phyloP scores from a whole-genome alignment of 2,113 vertebrate species.

The Callopanchax toddi region DNA sequence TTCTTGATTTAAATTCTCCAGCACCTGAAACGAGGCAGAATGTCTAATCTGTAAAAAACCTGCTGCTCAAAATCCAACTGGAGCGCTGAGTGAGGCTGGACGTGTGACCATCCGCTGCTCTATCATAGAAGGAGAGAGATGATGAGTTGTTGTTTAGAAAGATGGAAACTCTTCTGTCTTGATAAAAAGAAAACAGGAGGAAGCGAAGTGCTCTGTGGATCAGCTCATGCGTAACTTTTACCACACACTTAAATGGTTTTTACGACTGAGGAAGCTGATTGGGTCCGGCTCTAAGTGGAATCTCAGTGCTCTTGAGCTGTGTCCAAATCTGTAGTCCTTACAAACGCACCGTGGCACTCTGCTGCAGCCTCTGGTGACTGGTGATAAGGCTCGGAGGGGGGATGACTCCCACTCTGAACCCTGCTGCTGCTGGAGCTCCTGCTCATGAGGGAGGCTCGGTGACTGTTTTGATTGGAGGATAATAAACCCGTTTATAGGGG shows the following conservation, averaged over 20 bases:
- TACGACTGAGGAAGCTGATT: slow-evolving; percentile 19
- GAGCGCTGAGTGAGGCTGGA: no score
- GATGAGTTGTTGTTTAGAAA: no score
- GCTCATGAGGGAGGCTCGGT: slow-evolving; percentile 58
- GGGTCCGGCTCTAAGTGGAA: slow-evolving; percentile 17
- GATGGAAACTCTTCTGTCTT: slow-evolving; percentile 12
- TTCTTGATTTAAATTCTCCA: no score
- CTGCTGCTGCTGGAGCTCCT: slow-evolving; percentile 18
- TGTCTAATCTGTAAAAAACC: no score
- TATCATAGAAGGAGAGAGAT: no score
- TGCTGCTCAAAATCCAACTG: no score
- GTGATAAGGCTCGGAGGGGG: slow-evolving; percentile 62
- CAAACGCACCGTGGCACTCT: slow-evolving; percentile 47
- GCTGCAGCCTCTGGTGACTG: slow-evolving; percentile 60
- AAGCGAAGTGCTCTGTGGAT: not conserved
- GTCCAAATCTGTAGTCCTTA: slow-evolving; percentile 50
- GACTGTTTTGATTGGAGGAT: slow-evolving; percentile 71
- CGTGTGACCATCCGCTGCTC: no score
- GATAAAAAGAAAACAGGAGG: slow-evolving; percentile 1
- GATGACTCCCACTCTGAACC: slow-evolving; percentile 38
- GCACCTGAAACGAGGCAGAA: no score
- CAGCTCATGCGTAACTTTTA: not conserved
- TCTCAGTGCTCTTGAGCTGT: slow-evolving; percentile 34
- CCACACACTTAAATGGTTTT: not conserved
- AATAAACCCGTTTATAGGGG: slow-evolving; percentile 65